Conservation (phyloP, 2,113 vertebrate genomes). For the Cyrtonyx montezumae region DNA sequence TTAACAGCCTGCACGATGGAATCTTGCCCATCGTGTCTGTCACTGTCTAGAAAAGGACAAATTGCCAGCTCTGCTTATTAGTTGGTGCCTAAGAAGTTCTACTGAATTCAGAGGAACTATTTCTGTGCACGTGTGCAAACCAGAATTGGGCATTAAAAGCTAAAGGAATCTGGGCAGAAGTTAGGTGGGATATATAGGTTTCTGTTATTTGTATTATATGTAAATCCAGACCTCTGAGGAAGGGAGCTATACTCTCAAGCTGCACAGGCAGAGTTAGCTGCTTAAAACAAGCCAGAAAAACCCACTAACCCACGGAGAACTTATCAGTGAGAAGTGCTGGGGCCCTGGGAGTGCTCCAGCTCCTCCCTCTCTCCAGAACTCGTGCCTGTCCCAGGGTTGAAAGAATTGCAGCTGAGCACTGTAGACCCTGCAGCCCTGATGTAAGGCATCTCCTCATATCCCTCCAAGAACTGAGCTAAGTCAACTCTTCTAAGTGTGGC, state of each 20-base stretch:
- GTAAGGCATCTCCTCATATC: not conserved
- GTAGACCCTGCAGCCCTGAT: not conserved
- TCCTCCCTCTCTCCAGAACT: fast-evolving
- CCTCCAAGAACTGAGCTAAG: not conserved
- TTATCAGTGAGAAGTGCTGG: not conserved
- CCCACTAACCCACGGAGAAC: not conserved
- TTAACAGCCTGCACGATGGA: fast-evolving
- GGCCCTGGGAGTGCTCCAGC: not conserved
- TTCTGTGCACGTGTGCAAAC: not conserved
- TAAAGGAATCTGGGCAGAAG: not conserved
- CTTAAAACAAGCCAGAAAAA: not conserved
- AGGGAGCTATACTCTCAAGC: not conserved
- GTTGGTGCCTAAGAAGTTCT: not conserved
- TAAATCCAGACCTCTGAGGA: not conserved
- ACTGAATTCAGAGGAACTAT: not conserved
- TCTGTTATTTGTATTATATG: not conserved
- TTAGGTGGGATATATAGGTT: not conserved
- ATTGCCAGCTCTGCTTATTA: not conserved
- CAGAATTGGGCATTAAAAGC: not conserved
- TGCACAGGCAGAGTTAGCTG: not conserved
- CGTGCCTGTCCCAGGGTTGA: not conserved
- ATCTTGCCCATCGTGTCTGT: not conserved
- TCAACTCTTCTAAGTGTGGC: not conserved
- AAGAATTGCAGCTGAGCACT: not conserved
- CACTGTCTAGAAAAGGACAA: not conserved